phyloP scores from a whole-genome alignment of 2,888 invertebrate species.

The Lysandra bellargus region DNA sequence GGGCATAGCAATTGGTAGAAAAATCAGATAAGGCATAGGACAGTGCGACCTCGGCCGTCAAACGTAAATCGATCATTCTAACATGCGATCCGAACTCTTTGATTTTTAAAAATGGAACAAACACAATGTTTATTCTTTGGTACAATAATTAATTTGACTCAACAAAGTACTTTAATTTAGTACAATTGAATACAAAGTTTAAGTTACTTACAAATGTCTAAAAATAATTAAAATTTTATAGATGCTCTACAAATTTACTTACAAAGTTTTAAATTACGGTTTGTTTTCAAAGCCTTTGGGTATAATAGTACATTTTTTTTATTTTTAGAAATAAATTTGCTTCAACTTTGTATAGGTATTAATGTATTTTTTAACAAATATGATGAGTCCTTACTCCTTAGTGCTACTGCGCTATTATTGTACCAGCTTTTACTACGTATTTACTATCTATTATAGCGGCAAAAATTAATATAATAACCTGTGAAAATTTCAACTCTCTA shows the following conservation, averaged over 20 bases:
- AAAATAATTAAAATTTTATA: constrained; percentile 5
- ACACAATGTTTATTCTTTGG: constrained; percentile 41
- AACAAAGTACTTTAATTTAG: neutral
- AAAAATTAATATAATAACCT: too few species aligned
- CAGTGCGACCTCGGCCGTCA: constrained; percentile 78
- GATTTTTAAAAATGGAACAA: constrained; percentile 54
- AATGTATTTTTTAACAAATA: too few species aligned
- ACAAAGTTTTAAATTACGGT: neutral
- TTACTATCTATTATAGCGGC: too few species aligned
- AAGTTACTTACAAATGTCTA: neutral
- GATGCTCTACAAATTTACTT: neutral
- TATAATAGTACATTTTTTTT: too few species aligned
- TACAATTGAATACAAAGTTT: constrained; percentile 1
- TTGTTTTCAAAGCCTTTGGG: neutral
- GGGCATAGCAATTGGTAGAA: constrained; percentile 64
- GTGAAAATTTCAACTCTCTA: too few species aligned
- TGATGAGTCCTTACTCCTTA: too few species aligned
- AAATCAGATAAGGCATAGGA: constrained; percentile 77
- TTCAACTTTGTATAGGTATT: too few species aligned
- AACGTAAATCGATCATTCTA: constrained; percentile 71
- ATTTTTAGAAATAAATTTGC: neutral
- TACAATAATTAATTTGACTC: constrained; percentile 58
- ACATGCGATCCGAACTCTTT: constrained; percentile 56
- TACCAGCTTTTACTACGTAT: too few species aligned
- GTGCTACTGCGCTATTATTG: too few species aligned